A percentile compares a stretch with the other conserved stretches of the same genome.
phyloP scores from a whole-genome alignment of 2,113 vertebrate genomes.

The Saccopteryx leptura region DNA sequence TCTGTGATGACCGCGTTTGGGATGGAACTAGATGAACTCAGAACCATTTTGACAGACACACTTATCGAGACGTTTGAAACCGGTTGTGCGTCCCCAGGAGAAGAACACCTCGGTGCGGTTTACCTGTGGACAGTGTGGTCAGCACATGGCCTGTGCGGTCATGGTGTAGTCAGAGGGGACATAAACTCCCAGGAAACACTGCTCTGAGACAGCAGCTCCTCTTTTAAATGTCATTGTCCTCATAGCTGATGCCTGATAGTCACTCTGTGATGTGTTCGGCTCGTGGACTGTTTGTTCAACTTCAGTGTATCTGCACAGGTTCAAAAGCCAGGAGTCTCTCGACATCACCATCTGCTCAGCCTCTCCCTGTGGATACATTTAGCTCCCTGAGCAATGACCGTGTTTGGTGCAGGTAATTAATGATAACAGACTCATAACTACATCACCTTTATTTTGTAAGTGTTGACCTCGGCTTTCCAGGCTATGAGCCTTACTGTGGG shows the following conservation, averaged over 20 bases:
- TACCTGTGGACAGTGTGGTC: not conserved
- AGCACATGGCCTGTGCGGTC: not conserved
- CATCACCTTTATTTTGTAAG: not conserved
- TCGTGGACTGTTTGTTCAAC: not conserved
- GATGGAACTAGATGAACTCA: not conserved
- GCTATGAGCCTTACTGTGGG: not conserved
- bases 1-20: not conserved
- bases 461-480: not conserved
- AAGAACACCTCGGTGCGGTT: not conserved
- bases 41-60: too few species aligned
- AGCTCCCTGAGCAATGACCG: not conserved
- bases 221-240: not conserved
- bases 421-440: not conserved
- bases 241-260: rapidly evolving
- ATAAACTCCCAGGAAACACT: not conserved
- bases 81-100: not conserved
- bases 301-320: too few species aligned
- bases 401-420: not conserved
- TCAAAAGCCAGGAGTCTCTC: not conserved
- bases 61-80: not conserved
- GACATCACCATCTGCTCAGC: not conserved
- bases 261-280: not conserved
- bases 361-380: not conserved
- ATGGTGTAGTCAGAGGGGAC: not conserved
- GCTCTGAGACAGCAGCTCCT: not conserved